Evolutionary conservation across 2,888 invertebrate genomes (phyloP).

Genomic region (Hanleya hanleyi): DNA sequence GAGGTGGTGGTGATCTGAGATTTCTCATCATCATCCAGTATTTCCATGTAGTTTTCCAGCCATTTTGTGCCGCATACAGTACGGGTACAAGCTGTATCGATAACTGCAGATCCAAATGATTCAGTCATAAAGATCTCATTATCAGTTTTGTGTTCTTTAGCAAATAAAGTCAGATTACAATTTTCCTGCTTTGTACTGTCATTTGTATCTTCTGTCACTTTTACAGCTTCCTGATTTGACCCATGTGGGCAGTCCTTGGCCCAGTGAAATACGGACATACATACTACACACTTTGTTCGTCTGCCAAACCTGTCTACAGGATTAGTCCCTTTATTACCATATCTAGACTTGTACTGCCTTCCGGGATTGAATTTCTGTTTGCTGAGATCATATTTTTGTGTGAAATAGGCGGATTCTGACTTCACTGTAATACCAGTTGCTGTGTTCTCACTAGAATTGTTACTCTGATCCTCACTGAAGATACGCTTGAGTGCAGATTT

Average conservation of each 20-base stretch:
- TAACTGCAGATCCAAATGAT: constrained; percentile 8
- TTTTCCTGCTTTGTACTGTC: not conserved
- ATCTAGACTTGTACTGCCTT: too few relatives aligned
- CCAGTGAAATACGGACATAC: constrained; percentile 21
- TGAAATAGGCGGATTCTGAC: not conserved
- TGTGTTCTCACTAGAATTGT: not conserved
- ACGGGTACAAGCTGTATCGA: constrained; percentile 17
- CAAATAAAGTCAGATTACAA: not conserved
- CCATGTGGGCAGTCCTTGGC: constrained; percentile 14
- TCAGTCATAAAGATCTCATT: constrained; percentile 24
- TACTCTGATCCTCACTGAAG: not conserved
- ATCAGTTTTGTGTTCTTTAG: not conserved
- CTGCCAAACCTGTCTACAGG: not conserved
- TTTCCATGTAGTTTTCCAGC: constrained; percentile 3
- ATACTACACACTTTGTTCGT: constrained; percentile 1
- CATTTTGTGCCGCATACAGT: constrained; percentile 13
- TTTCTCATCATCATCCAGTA: not conserved
- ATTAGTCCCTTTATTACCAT: constrained; percentile 7
- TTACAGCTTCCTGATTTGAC: not conserved
- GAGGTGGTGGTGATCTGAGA: not conserved
- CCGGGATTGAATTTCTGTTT: not conserved
- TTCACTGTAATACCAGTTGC: not conserved
- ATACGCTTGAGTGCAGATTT: not conserved
- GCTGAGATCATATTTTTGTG: not conserved
- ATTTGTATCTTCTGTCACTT: not conserved